Evolutionary conservation across 2,113 vertebrate species (phyloP).

Genomic region (Orthonyx spaldingii): DNA sequence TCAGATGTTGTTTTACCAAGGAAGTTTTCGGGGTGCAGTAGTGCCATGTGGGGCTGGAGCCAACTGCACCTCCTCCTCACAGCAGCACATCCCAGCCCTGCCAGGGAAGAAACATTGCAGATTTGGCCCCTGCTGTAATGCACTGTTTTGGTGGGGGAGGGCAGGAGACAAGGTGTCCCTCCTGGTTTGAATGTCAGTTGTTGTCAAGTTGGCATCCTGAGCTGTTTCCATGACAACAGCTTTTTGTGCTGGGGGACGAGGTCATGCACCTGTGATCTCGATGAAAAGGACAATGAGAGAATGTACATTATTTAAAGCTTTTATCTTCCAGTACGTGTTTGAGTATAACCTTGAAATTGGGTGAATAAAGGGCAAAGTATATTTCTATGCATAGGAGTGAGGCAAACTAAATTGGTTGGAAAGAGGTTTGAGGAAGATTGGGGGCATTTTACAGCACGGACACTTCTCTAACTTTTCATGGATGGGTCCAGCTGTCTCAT

Average conservation of each 20-base stretch:
- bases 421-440: background rate
- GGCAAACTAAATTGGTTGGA: conserved; percentile 8
- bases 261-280: conserved; percentile 65
- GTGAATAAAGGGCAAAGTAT: conserved; percentile 41
- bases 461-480: background rate
- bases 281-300: conserved; percentile 55
- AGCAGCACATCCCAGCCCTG: background rate
- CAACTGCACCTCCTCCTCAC: background rate
- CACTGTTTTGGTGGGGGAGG: background rate
- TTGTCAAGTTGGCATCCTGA: conserved; percentile 66
- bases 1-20: background rate
- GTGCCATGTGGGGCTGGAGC: background rate
- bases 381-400: conserved; percentile 8
- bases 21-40: background rate
- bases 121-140: conserved; percentile 6
- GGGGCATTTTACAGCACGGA: background rate
- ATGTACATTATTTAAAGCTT: conserved; percentile 54
- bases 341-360: conserved; percentile 66
- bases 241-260: conserved; percentile 56
- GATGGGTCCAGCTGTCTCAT: background rate
- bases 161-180: conserved; percentile 55
- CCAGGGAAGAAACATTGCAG: background rate
- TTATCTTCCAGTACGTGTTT: conserved; percentile 49
- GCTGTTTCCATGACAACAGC: conserved; percentile 68
- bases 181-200: conserved; percentile 74